Percentiles rank a stretch among this genome's conserved stretches.
Conservation (phyloP, 2,888 invertebrate genomes). For the Dasypolia templi region DNA sequence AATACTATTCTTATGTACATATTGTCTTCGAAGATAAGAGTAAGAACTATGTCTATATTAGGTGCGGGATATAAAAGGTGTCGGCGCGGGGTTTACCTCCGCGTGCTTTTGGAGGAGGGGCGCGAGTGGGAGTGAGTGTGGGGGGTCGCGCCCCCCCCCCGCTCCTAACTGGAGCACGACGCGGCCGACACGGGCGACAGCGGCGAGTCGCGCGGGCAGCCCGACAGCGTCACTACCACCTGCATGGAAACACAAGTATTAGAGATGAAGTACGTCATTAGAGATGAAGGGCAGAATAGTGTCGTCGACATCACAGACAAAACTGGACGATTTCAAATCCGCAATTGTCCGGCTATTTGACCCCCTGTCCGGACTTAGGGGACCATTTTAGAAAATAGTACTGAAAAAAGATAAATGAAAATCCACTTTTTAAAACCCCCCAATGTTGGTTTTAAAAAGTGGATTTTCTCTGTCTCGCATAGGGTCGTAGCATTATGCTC, state of each 20-base stretch:
- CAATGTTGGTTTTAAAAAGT: too few species aligned
- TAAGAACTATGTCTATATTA: slow-evolving; percentile 85
- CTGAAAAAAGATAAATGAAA: neutral
- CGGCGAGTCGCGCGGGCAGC: slow-evolving; percentile 96
- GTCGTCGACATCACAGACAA: neutral
- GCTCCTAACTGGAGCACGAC: slow-evolving; percentile 97
- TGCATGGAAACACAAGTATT: slow-evolving; percentile 61
- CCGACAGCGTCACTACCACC: slow-evolving; percentile 96
- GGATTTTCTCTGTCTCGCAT: too few species aligned
- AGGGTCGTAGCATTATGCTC: too few species aligned
- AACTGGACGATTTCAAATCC: neutral
- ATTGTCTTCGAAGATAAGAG: slow-evolving; percentile 90
- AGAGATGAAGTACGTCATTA: too few species aligned
- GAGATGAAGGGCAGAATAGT: neutral
- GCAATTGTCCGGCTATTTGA: neutral
- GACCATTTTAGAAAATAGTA: neutral
- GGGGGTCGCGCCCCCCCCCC: slow-evolving; percentile 91
- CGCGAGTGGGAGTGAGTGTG: slow-evolving; percentile 89
- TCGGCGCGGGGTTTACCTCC: slow-evolving; percentile 86
- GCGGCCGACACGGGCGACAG: slow-evolving; percentile 97
- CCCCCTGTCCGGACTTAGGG: neutral
- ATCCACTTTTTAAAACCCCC: too few species aligned
- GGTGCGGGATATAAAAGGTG: slow-evolving; percentile 81
- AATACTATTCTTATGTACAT: slow-evolving; percentile 91
- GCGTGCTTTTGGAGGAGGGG: slow-evolving; percentile 89